Conservation (phyloP, 2,113 vertebrate species). For the Etia nguti region DNA sequence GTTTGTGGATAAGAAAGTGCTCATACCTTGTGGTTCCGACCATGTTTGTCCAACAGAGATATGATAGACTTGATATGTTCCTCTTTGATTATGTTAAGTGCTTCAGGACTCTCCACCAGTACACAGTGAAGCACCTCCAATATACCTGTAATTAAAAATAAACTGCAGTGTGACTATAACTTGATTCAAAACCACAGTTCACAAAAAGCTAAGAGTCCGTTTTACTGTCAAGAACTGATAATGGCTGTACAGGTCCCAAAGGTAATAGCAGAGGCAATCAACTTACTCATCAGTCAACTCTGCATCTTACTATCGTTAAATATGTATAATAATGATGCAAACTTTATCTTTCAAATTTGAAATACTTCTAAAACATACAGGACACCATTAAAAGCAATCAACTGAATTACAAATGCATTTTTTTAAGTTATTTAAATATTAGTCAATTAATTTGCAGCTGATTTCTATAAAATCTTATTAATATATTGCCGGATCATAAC, state of each 20-base stretch:
- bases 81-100: conserved; percentile 96
- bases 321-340: background rate
- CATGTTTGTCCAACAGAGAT: conserved; percentile 92
- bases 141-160: conserved; percentile 74
- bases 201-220: background rate
- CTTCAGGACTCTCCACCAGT: conserved; percentile 94
- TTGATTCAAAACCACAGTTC: background rate
- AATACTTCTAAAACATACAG: background rate
- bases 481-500: background rate
- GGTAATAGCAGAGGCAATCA: background rate
- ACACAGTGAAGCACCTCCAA: conserved; percentile 96
- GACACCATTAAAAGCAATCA: accelerated
- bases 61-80: conserved; percentile 97
- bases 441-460: background rate
- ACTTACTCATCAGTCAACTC: background rate
- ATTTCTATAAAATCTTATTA: accelerated
- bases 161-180: background rate
- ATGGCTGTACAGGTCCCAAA: background rate
- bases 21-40: conserved; percentile 91
- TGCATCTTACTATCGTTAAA: background rate
- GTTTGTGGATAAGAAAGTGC: background rate
- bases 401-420: background rate
- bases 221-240: background rate
- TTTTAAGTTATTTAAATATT: background rate
- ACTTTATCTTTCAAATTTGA: background rate